These are phyloP conservation scores for Thripadectes ignobilis DNA, from an alignment of 2,797 vertebrate species.

Conservation along the genomic window DNA sequence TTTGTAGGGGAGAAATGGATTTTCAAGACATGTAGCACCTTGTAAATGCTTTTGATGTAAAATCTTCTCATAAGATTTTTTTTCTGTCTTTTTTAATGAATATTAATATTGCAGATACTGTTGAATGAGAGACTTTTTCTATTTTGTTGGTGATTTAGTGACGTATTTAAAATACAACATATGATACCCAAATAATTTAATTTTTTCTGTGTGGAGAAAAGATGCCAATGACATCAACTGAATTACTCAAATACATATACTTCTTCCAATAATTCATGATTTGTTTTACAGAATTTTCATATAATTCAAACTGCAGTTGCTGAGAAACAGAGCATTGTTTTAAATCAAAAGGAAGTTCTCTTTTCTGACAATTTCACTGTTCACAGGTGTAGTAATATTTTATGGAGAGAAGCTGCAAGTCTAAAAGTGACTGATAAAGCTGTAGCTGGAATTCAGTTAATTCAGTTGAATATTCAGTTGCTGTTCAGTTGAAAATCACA, in stretches of 20 bases:
- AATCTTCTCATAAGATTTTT: background rate
- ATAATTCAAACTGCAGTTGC: background rate
- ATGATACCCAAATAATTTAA: background rate
- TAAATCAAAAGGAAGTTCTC: background rate
- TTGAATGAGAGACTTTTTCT: background rate
- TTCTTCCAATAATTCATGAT: background rate
- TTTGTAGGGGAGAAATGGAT: background rate
- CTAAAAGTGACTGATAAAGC: background rate
- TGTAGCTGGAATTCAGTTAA: background rate
- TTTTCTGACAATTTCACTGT: background rate
- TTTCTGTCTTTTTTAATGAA: background rate
- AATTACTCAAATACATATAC: background rate
- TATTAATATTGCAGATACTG: background rate
- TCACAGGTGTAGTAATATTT: background rate
- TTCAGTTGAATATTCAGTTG: background rate
- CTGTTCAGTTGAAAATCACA: background rate
- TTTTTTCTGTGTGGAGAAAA: background rate
- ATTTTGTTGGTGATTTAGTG: background rate
- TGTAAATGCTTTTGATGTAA: background rate
- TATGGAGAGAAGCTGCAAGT: background rate
- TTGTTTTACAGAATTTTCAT: background rate
- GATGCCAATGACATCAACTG: background rate
- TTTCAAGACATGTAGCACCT: background rate
- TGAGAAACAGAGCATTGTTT: background rate
- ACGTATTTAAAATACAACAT: background rate